These are phyloP conservation scores for Meandrusa payeni DNA, from an alignment of 2,888 invertebrate genomes.

Conservation along the genomic window DNA sequence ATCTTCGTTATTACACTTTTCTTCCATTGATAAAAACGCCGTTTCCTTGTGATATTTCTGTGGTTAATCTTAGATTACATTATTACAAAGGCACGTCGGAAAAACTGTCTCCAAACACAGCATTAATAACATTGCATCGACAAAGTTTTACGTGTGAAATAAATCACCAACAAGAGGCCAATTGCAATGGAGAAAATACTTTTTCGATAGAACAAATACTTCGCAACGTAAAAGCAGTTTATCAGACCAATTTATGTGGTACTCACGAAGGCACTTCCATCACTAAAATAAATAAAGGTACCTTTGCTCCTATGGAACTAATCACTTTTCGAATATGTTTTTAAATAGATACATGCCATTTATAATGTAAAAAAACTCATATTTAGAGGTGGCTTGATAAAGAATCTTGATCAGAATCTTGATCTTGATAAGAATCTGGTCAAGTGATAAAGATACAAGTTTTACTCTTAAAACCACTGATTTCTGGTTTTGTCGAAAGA, in stretches of 20 bases:
- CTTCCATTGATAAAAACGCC: slow-evolving; percentile 56
- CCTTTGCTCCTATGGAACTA: slow-evolving; percentile 62
- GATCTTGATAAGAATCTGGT: too few species aligned
- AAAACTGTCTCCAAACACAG: slow-evolving; percentile 39
- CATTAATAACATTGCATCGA: slow-evolving; percentile 55
- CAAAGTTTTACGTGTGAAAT: slow-evolving; percentile 55
- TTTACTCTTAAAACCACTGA: too few species aligned
- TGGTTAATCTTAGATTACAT: slow-evolving; percentile 56
- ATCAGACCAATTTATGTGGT: slow-evolving; percentile 61
- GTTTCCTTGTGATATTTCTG: slow-evolving; percentile 61
- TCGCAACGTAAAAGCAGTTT: slow-evolving; percentile 45
- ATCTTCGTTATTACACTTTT: slow-evolving; percentile 49
- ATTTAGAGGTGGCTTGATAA: too few species aligned
- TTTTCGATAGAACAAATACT: slow-evolving; percentile 53
- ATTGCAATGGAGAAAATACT: slow-evolving; percentile 47
- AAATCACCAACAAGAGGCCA: slow-evolving; percentile 32
- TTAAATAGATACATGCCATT: slow-evolving; percentile 28
- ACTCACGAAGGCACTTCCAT: slow-evolving; percentile 50
- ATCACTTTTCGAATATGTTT: slow-evolving; percentile 52
- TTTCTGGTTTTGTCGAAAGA: too few species aligned
- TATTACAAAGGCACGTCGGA: slow-evolving; percentile 35
- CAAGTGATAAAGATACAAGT: too few species aligned
- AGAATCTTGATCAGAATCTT: too few species aligned
- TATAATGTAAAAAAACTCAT: too few species aligned
- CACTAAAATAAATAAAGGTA: slow-evolving; percentile 40